phyloP scores from a whole-genome alignment of 2,113 vertebrate species.

The Xenotilapia longispinis region DNA sequence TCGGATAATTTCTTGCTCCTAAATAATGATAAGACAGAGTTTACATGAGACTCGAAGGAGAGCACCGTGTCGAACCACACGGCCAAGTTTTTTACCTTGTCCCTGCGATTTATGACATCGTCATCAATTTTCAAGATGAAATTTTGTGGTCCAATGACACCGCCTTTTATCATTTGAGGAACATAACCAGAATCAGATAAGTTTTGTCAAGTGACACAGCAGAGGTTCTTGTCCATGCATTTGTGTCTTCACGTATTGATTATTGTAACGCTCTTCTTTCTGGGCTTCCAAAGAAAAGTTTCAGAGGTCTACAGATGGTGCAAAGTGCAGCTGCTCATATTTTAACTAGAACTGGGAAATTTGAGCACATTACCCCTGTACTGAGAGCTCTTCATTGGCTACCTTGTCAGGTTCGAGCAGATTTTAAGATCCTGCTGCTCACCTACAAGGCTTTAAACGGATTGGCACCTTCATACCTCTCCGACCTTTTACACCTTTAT shows the following conservation, averaged over 20 bases:
- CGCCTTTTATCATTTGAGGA: background rate
- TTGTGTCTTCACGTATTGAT: background rate
- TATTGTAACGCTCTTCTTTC: background rate
- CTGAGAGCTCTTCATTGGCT: background rate
- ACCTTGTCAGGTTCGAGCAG: background rate
- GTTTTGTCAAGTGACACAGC: background rate
- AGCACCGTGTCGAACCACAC: background rate
- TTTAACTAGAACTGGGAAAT: background rate
- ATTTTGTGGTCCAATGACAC: background rate
- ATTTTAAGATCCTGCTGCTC: rapidly evolving
- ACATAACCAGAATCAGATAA: rapidly evolving
- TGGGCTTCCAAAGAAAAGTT: background rate
- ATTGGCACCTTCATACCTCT: background rate
- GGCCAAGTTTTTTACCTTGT: background rate
- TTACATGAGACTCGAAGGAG: background rate
- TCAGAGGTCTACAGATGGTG: background rate
- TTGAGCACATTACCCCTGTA: background rate
- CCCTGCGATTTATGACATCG: background rate
- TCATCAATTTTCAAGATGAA: background rate
- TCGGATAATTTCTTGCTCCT: rapidly evolving
- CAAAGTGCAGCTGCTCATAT: rapidly evolving
- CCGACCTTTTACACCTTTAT: background rate
- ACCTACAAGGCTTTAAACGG: background rate
- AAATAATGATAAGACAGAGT: background rate
- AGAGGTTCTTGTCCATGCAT: background rate